Evolutionary conservation across 2,888 invertebrate genomes (phyloP).

Genomic region (Platycnemis pennipes): DNA sequence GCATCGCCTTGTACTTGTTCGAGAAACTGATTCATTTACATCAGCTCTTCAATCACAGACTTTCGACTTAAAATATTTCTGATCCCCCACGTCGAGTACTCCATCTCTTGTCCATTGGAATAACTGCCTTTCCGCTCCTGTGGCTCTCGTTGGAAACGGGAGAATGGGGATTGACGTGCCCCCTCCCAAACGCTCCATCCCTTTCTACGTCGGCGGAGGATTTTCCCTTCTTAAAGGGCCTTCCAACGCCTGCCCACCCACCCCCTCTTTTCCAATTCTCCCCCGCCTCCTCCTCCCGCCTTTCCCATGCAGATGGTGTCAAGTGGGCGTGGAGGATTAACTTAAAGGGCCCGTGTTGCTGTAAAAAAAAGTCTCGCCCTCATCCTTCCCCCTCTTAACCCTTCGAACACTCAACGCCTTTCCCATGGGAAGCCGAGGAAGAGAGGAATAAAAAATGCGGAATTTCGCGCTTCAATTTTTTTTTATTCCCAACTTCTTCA

Average conservation of each 20-base stretch:
- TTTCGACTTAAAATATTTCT: no score
- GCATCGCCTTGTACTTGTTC: no score
- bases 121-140: no score
- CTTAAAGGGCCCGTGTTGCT: conserved; percentile 8
- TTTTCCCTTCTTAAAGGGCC: neutral
- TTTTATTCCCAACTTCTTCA: neutral
- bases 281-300: neutral
- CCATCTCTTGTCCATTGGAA: no score
- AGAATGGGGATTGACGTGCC: neutral
- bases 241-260: neutral
- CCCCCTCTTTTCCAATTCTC: neutral
- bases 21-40: no score
- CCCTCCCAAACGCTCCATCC: neutral
- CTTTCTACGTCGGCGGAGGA: neutral
- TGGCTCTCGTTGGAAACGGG: neutral
- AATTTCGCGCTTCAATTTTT: neutral
- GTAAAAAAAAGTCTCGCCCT: neutral
- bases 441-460: neutral
- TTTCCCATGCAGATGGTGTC: neutral
- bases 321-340: conserved; percentile 25
- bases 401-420: neutral
- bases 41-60: no score
- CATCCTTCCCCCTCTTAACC: neutral
- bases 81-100: no score
- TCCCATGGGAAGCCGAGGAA: neutral